Evolutionary conservation across 2,888 invertebrate species (phyloP).

Genomic region (Lysandra coridon): DNA sequence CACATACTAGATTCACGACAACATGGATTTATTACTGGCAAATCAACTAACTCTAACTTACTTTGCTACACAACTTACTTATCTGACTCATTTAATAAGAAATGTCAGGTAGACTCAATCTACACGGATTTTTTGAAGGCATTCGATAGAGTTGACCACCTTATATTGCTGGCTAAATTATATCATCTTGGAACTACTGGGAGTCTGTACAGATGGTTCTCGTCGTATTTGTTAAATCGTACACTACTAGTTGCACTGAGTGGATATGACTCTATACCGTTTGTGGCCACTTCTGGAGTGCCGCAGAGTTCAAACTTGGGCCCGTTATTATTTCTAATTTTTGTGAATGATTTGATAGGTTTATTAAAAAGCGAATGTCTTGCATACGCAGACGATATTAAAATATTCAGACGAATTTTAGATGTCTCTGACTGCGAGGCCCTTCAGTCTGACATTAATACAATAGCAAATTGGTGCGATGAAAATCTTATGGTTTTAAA

Average conservation of each 20-base stretch:
- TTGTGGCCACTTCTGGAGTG: slow-evolving; percentile 15
- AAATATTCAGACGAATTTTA: slow-evolving; percentile 21
- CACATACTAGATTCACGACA: neutral
- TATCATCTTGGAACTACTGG: no score
- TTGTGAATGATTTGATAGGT: slow-evolving; percentile 25
- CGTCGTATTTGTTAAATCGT: neutral
- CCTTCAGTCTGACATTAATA: neutral
- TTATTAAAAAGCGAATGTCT: slow-evolving; percentile 27
- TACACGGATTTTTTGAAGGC: no score
- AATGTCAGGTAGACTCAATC: no score
- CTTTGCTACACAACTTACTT: neutral
- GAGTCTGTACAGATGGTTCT: no score
- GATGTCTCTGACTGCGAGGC: neutral
- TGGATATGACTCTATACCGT: slow-evolving; percentile 25
- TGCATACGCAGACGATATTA: slow-evolving; percentile 27
- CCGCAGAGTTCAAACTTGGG: slow-evolving; percentile 28
- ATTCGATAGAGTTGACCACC: no score
- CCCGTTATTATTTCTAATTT: slow-evolving; percentile 27
- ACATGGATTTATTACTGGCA: neutral
- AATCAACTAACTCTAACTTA: neutral
- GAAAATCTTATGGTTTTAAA: slow-evolving; percentile 15
- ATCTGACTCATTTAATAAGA: no score
- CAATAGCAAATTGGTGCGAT: slow-evolving; percentile 6
- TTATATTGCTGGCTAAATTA: no score
- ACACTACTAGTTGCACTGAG: neutral